Percentiles rank a stretch among this genome's conserved stretches.
Evolutionary conservation across 2,797 vertebrate species (phyloP).

Genomic region (Smutsia gigantea): DNA sequence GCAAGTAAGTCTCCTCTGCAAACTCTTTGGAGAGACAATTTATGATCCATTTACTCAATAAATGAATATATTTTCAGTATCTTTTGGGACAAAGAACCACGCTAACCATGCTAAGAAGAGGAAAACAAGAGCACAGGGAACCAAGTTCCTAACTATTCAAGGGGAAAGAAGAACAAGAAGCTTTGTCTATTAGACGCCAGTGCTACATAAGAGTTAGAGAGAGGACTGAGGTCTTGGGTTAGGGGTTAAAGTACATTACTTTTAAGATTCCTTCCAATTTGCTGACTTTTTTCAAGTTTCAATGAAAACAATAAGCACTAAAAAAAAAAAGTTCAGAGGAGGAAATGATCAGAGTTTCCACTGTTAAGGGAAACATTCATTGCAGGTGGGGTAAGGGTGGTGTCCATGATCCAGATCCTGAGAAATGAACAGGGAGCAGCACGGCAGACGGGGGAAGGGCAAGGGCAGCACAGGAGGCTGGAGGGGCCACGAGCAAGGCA

Average conservation of each 20-base stretch:
- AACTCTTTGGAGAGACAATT: conserved; percentile 27
- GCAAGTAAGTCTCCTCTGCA: not conserved
- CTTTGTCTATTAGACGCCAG: not conserved
- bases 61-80: conserved; percentile 31
- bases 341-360: not conserved
- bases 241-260: not conserved
- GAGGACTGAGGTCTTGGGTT: not conserved
- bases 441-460: not conserved
- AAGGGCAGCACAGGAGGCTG: too few species aligned
- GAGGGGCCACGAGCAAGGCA: not conserved
- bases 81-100: not conserved
- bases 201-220: not conserved
- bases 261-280: conserved; percentile 12
- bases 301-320: conserved; percentile 26
- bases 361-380: not conserved
- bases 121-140: conserved; percentile 13
- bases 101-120: not conserved
- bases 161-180: not conserved
- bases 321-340: not conserved
- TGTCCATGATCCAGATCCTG: not conserved
- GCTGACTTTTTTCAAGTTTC: not conserved
- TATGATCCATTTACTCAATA: conserved; percentile 3
- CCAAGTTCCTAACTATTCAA: not conserved
- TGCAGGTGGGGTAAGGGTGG: not conserved
- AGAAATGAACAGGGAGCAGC: not conserved